Base-by-base conservation (phyloP, 2,888 invertebrate species). In the Erebia ligea region DNA sequence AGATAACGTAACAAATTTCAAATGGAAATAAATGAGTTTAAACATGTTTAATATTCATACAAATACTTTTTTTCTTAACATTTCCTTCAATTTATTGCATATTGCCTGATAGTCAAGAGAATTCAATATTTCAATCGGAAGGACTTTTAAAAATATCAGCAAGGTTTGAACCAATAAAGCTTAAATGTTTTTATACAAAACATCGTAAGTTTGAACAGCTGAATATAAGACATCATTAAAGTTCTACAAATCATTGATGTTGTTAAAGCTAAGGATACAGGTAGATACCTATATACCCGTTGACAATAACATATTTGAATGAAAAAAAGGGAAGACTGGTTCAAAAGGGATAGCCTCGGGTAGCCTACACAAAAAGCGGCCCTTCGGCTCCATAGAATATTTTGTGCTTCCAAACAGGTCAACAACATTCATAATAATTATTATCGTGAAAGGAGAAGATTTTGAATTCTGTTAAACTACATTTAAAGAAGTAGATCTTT, bases 321-420 rank as follows among this genome's bases (percentile, higher is more conserved):
- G 21, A 48, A 62, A 42, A 42, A 9, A 25, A 52, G 19, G 54
- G 58, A 52, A 63, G 13, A 64, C 62, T 17, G 64, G 40, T 56
- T 56, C 8, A 8, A 56, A 40, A 65, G 56, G 52, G 65, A 56
- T 56, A 13, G 56, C 40, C 11, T 10, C 56, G 52, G 65, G 65
- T 56, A 13, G 56, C 40, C 11, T 10, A 19, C 6, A 62, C 50
- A 68, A 69, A 56, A 69, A 57, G 56, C 9, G 56, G 48, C 52
- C 52, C 45, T 62, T 56, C 11, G 50, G 50, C 15, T 13, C 21
- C 56, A 42, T 45, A 13, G 21, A 62, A 13, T 17, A 21, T 19
- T 21, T 21, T 56, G 9, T n/a, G 19, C 42, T 48, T 45, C 13
- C 13, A 61, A 66, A 65, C 71, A 69, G 71, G 71, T 52, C 17